Base-by-base conservation (phyloP, 1,140 invertebrate species). In the Achatina immaculata region DNA sequence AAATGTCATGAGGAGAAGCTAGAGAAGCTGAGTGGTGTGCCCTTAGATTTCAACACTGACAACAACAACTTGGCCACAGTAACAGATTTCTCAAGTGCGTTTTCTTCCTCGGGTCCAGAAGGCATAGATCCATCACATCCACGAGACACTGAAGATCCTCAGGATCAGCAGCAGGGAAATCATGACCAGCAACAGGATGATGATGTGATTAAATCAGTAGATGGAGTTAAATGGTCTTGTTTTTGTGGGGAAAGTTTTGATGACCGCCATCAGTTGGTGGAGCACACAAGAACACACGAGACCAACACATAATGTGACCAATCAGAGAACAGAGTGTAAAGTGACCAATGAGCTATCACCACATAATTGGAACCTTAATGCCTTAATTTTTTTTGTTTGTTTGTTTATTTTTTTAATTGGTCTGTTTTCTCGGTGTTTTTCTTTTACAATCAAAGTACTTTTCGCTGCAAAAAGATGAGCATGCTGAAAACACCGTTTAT, bases 161-260 rank as follows among this genome's bases (percentile, higher is more conserved):
- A 55, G 34, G 45, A 76, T 6, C 65, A 69, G 31, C 65, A 69
- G 31, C 40, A 69, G 28, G 38, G 51, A 16, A 1, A 72, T 14
- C 68, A 51, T n/a, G 43, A 51, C 16, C 66, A 76, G 11, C 74
- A 76, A 36, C 45, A 66, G n/a, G 40, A 43, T 24, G 28, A 68
- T 28, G 28, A 48, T 36, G 34, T 21, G 9, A 38, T 76, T 3
- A 65, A 76, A 31, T 24, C 68, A 16, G 36, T 42, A 14, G 3
- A 9, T 3, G 43, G 3, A 45, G 31, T 71, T 2, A 48, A 55
- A 48, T 80, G 78, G 78, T 51, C 68, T 19, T 80, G 78, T 72
- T 80, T 80, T 72, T 80, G 78, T 72, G 78, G 78, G 28, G 78
- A 80, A 58, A 80, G 45, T 55, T 80, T 80, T 80, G 78, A 72